These are phyloP conservation scores for Aphelinus certus DNA, from an alignment of 1,140 invertebrate genomes.

Conservation along the genomic window DNA sequence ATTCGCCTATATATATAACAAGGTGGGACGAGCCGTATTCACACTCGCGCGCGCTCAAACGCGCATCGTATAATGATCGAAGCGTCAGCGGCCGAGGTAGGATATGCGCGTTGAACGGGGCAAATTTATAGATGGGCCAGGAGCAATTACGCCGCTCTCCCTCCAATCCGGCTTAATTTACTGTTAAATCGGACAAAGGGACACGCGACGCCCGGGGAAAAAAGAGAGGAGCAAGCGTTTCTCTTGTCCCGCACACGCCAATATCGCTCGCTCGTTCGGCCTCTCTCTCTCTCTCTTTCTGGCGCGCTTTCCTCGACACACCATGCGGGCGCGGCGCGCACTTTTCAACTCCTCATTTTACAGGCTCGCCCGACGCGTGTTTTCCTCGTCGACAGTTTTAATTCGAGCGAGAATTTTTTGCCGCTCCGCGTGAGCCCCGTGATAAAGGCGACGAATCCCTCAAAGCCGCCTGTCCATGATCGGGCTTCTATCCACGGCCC, in stretches of 20 bases:
- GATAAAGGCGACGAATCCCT: neutral
- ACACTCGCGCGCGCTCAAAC: neutral
- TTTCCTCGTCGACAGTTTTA: conserved; percentile 11
- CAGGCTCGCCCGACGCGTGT: neutral
- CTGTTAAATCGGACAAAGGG: conserved; percentile 36
- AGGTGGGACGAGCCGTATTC: neutral
- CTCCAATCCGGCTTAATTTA: conserved; percentile 31
- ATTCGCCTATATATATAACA: too few relatives aligned
- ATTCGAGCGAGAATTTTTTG: neutral
- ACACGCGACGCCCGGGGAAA: neutral
- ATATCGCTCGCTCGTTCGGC: conserved; percentile 17
- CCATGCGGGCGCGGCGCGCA: neutral
- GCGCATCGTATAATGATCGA: conserved; percentile 11
- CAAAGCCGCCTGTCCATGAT: too few relatives aligned
- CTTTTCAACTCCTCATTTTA: neutral
- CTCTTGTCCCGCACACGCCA: conserved; percentile 7
- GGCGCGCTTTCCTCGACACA: neutral
- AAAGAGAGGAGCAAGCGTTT: neutral
- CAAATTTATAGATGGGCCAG: conserved; percentile 25
- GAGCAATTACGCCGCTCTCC: conserved; percentile 4
- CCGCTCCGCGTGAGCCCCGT: conserved; percentile 9
- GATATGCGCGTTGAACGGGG: neutral
- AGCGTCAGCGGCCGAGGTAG: conserved; percentile 2
- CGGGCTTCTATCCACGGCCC: too few relatives aligned
- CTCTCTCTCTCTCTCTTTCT: conserved; percentile 22